phyloP scores from a whole-genome alignment of 1,140 invertebrate genomes.

The Micrasema minimum region DNA sequence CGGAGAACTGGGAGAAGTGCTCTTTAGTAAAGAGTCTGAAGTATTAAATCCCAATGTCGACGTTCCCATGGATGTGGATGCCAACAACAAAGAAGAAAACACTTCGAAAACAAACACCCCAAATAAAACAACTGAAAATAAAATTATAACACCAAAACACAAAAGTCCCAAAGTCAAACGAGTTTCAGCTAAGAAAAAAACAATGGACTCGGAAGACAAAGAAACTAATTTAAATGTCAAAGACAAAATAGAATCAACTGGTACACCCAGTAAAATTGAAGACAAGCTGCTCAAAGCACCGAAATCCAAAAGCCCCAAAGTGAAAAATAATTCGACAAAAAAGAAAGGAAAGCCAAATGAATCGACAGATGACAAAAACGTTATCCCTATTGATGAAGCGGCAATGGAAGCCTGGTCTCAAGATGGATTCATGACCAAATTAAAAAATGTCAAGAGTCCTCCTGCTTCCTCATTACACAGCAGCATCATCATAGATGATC shows the following conservation, averaged over 20 bases:
- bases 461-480: slow-evolving; percentile 39
- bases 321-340: slow-evolving; percentile 28
- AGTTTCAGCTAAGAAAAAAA: slow-evolving; percentile 19
- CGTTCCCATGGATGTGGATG: slow-evolving; percentile 21
- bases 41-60: background rate
- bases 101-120: background rate
- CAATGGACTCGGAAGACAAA: slow-evolving; percentile 38
- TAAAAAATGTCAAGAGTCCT: slow-evolving; percentile 4
- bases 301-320: slow-evolving; percentile 36
- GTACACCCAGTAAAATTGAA: slow-evolving; percentile 42
- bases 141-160: slow-evolving; percentile 38
- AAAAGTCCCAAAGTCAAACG: slow-evolving; percentile 35
- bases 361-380: slow-evolving; percentile 34
- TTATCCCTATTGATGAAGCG: slow-evolving; percentile 65
- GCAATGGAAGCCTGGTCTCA: slow-evolving; percentile 69
- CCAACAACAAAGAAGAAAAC: slow-evolving; percentile 3
- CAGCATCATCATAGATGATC: slow-evolving; percentile 60
- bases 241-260: slow-evolving; percentile 16
- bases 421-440: slow-evolving; percentile 53
- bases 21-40: slow-evolving; percentile 60
- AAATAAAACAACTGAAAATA: slow-evolving; percentile 9
- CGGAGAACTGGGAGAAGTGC: slow-evolving; percentile 83
- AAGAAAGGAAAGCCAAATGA: slow-evolving; percentile 28
- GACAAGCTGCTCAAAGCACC: slow-evolving; percentile 25
- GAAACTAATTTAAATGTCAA: background rate